Percentiles rank a stretch among this genome's conserved stretches.
phyloP scores from a whole-genome alignment of 2,888 invertebrate species.

The Cantharis rustica region DNA sequence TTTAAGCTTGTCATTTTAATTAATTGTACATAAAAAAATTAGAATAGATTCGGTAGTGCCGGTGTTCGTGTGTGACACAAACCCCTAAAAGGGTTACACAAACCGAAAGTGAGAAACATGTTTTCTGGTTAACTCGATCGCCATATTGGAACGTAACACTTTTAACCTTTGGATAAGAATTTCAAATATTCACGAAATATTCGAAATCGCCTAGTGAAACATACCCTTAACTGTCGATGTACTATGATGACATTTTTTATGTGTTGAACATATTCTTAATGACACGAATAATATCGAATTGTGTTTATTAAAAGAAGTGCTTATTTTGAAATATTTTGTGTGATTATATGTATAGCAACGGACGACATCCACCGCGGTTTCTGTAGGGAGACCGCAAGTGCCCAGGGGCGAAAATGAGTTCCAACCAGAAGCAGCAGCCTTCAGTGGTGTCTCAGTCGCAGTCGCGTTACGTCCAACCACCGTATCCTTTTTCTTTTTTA shows the following conservation, averaged over 20 bases:
- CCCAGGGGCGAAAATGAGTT: slow-evolving; percentile 69
- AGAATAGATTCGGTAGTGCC: slow-evolving; percentile 35
- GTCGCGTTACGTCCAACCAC: slow-evolving; percentile 61
- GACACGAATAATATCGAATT: slow-evolving; percentile 42
- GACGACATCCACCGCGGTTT: slow-evolving; percentile 62
- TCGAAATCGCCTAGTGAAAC: slow-evolving; percentile 36
- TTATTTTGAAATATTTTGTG: slow-evolving; percentile 13
- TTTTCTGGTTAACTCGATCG: slow-evolving; percentile 56
- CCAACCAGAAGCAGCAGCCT: slow-evolving; percentile 70
- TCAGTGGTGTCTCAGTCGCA: slow-evolving; percentile 63
- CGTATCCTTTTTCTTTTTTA: slow-evolving; percentile 61
- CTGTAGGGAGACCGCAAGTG: slow-evolving; percentile 61
- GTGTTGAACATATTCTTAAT: slow-evolving; percentile 34
- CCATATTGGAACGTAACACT: slow-evolving; percentile 54
- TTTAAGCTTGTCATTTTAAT: slow-evolving; percentile 51
- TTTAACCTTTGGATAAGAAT: slow-evolving; percentile 56
- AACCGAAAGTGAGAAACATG: slow-evolving; percentile 48
- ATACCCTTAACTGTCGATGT: slow-evolving; percentile 17
- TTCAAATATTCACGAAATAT: slow-evolving; percentile 46
- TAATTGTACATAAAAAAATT: slow-evolving; percentile 38
- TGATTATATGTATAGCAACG: slow-evolving; percentile 54
- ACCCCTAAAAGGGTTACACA: slow-evolving; percentile 31
- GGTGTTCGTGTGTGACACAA: slow-evolving; percentile 32
- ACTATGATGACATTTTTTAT: slow-evolving; percentile 36
- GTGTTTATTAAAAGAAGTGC: slow-evolving; percentile 39